Conservation (phyloP, 2,113 vertebrate species). For the Stercorarius parasiticus region DNA sequence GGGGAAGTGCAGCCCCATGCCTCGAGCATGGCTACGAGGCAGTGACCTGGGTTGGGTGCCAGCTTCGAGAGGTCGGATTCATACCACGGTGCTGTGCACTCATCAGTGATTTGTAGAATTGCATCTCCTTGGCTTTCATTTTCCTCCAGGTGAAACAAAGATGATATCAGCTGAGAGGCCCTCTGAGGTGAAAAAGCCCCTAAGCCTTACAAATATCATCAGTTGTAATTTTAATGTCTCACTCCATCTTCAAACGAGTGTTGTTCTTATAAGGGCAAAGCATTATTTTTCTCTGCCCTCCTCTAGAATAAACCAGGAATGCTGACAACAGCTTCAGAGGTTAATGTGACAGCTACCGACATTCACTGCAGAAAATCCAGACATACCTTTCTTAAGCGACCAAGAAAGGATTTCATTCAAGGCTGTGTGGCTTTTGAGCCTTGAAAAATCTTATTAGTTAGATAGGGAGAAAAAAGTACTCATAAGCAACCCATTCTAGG, state of each 20-base stretch:
- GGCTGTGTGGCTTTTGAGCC: constrained; percentile 51
- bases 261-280: neutral
- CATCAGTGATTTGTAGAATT: neutral
- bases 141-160: constrained; percentile 3
- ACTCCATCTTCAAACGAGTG: neutral
- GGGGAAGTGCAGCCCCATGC: neutral
- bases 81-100: rapidly evolving
- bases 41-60: neutral
- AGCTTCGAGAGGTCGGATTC: neutral
- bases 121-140: neutral
- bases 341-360: constrained; percentile 34
- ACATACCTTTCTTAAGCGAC: constrained; percentile 43
- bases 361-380: constrained; percentile 9
- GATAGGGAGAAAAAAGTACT: constrained; percentile 16
- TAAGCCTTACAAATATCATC: neutral
- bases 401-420: constrained; percentile 56
- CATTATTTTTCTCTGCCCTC: neutral
- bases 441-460: constrained; percentile 71
- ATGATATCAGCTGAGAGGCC: neutral
- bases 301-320: neutral
- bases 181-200: neutral
- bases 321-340: constrained; percentile 12
- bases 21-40: neutral
- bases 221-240: neutral
- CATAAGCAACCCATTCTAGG: neutral